A percentile compares a stretch with the other conserved stretches of the same genome.
Conservation (phyloP, 2,888 invertebrate genomes). For the Pristionchus fissidentatus region DNA sequence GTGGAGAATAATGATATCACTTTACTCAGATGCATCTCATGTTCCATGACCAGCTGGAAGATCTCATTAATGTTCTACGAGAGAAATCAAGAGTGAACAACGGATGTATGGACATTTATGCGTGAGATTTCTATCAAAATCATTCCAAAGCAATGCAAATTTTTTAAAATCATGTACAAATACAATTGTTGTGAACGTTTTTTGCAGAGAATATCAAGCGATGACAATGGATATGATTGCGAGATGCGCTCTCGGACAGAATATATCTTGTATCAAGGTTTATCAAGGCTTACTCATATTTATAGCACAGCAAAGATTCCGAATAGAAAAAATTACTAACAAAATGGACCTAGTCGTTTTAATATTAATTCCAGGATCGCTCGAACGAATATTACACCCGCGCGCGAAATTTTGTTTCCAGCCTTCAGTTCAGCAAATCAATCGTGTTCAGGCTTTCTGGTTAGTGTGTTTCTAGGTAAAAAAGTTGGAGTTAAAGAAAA, state of each 20-base stretch:
- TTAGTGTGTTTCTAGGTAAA: too few species aligned
- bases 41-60: conserved; percentile 51
- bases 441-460: neutral
- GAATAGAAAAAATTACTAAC: too few species aligned
- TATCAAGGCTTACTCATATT: neutral
- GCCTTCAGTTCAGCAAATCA: neutral
- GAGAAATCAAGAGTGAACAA: neutral
- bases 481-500: neutral
- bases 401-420: neutral
- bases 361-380: neutral
- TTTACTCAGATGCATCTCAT: conserved; percentile 55
- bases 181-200: neutral
- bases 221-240: conserved; percentile 45
- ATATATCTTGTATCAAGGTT: neutral
- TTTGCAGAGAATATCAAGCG: conserved; percentile 35
- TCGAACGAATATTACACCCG: neutral
- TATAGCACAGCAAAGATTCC: too few species aligned
- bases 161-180: too few species aligned
- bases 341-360: too few species aligned
- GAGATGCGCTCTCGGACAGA: conserved; percentile 19
- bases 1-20: too few species aligned
- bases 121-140: neutral
- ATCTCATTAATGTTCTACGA: conserved; percentile 1
- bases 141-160: neutral
- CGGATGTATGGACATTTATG: conserved; percentile 46